Evolutionary conservation across 2,113 vertebrate species (phyloP).

Genomic region (Tricholaema leucomelas): DNA sequence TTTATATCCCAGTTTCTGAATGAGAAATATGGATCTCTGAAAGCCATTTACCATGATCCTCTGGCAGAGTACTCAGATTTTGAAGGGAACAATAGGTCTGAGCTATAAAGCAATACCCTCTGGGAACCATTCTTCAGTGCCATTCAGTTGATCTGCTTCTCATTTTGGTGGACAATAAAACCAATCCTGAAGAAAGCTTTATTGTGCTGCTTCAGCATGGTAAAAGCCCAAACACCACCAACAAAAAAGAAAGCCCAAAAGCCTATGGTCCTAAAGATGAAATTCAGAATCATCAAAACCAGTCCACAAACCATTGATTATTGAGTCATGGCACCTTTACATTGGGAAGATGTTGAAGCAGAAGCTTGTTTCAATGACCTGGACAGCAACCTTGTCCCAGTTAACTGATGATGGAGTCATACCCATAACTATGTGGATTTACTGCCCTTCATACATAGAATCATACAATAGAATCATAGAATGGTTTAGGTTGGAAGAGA

Average conservation of each 20-base stretch:
- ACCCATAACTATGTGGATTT: not conserved
- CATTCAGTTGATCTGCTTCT: constrained; percentile 15
- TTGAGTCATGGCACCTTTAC: not conserved
- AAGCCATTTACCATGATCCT: not conserved
- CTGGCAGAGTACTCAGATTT: not conserved
- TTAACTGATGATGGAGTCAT: not conserved
- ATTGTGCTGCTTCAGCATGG: not conserved
- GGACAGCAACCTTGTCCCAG: not conserved
- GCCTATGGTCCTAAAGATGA: not conserved
- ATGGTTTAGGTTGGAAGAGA: too few relatives aligned
- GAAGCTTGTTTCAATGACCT: not conserved
- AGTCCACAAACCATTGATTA: not conserved
- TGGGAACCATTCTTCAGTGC: not conserved
- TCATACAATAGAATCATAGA: too few relatives aligned
- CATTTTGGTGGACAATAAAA: not conserved
- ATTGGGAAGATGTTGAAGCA: not conserved
- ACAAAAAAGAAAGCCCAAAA: not conserved
- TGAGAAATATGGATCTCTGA: not conserved
- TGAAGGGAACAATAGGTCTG: not conserved
- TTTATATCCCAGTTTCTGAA: not conserved
- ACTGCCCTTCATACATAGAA: not conserved
- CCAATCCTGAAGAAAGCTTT: not conserved
- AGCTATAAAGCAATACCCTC: not conserved
- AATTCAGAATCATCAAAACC: not conserved
- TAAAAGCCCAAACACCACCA: not conserved